Evolutionary conservation across 2,113 vertebrate genomes (phyloP), one percentile per base, ranked within the genome.

Genomic region (Rhabdornis inornatus): DNA sequence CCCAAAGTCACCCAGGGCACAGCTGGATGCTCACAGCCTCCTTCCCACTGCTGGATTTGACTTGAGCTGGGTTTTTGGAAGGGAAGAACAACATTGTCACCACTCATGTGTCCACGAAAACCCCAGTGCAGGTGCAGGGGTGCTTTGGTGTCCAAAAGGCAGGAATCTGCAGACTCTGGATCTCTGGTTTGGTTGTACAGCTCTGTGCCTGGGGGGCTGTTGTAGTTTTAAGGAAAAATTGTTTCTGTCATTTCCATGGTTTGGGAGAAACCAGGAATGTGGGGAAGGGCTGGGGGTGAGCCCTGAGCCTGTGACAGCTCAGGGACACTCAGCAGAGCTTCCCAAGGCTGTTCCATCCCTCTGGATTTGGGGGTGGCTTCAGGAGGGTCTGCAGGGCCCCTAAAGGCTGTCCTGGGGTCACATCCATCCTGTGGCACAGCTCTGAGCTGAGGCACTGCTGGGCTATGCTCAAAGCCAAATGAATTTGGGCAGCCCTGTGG

Each of bases 141-240:
- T 42, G 78, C 53, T 82, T 84, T 84, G 82, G 66, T 69, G 66
- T 15, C 68, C 42, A 12, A 49, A 31, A 10, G 8, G 45, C 69
- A 59, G 78, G 33, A 63, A 30, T 12, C 13, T 68, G 78, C 79
- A 80, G 61, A 1, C 59, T 77, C 44, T 56, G 79, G 31, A 4
- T 2, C 15, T 6, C 13, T 9, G 37, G 6, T 71, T 68, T 83
- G 59, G 19, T 7, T 31, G 20, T 2, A 13, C 39, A 65, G 7
- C 31, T 66, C 6, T 0, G 6, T 35, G 57, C 9, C 35, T 10
- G 16, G 14, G 40, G 8, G 3, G 6, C 1, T 10, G n/a, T 10
- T n/a, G 52, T 14, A 19, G 7, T 33, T 87, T 59, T 17, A 42
- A 33, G 52, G 39, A 9, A 57, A 47, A 76, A 7, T 7, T 30